Base-by-base conservation (phyloP, 2,797 vertebrate species). In the Corythornis leucogaster region DNA sequence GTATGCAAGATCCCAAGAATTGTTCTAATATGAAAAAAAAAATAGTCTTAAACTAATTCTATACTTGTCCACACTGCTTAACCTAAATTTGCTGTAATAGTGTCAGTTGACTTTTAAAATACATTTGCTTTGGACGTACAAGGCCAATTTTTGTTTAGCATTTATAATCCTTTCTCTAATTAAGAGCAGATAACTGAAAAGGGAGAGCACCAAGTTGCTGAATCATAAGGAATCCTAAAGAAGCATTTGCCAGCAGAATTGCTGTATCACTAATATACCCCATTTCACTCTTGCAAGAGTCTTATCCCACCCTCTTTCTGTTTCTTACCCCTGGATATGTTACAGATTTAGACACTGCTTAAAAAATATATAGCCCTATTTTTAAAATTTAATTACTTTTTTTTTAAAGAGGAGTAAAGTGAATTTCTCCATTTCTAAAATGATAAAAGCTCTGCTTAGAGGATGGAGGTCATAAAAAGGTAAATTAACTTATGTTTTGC, bases 161-260 rank as follows among this genome's bases (percentile, higher is more conserved):
- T 76, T 93, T 70, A 5, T 55, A 70, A 58, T 61, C 77, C 28
- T 73, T 81, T 45, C 68, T 48, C 64, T 80, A 82, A 76, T 74
- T 82, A 75, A 80, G 57, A 79, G 19, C 68, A 71, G 59, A 50
- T 86, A 90, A 88, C 33, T 59, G 62, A 87, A 86, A 87, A 91
- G 24, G 50, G 67, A 46, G 45, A 45, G 28, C 46, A 76, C 3
- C 3, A 59, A 82, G 42, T 2, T 64, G 11, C 5, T 88, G 77
- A 80, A 74, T 50, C 5, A 1, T 12, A 68, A 67, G 12, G 55
- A 87, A 90, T 62, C 31, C 51, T 92, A 79, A 68, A 78, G 76
- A n/a, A 80, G 80, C 3, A 61, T 80, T 33, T 62, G 35, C 33
- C 1, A 3, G 26, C 15, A 78, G 33, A 91, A 58, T 6, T 33